A percentile compares a stretch with the other conserved stretches of the same genome.
phyloP scores from a whole-genome alignment of 2,113 vertebrate species.

The Rhynchopsitta pachyrhyncha region DNA sequence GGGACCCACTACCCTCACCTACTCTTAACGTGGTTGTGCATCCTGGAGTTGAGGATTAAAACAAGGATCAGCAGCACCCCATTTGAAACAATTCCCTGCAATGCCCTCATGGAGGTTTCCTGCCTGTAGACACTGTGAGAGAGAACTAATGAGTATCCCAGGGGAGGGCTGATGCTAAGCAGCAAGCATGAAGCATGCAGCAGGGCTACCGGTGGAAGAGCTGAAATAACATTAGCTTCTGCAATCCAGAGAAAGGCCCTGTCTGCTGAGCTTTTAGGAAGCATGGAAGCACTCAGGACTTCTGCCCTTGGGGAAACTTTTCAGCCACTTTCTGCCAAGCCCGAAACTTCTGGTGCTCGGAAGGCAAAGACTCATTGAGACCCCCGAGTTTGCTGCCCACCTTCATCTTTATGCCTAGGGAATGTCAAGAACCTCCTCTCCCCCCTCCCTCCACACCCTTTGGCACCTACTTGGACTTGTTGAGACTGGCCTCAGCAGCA shows the following conservation, averaged over 20 bases:
- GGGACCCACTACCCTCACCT: not conserved
- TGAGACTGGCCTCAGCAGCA: constrained; percentile 94
- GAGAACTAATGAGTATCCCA: not conserved
- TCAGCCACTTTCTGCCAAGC: not conserved
- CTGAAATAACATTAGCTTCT: fast-evolving
- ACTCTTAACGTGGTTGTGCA: not conserved
- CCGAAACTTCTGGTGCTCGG: not conserved
- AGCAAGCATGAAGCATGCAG: fast-evolving
- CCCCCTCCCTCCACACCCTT: not conserved
- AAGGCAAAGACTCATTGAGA: not conserved
- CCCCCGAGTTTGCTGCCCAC: not conserved
- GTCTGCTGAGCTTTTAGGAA: not conserved
- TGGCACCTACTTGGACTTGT: constrained; percentile 92
- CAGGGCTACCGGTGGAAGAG: not conserved
- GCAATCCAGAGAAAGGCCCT: not conserved
- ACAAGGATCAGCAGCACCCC: not conserved
- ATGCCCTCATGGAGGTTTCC: fast-evolving
- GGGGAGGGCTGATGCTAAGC: not conserved
- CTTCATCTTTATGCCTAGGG: fast-evolving
- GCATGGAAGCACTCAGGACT: not conserved
- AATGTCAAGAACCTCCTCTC: not conserved
- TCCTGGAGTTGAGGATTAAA: not conserved
- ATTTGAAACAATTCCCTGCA: not conserved
- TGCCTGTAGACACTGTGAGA: not conserved
- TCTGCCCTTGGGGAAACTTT: not conserved